Conservation (phyloP, 2,113 vertebrate genomes). For the Nipponia nippon region DNA sequence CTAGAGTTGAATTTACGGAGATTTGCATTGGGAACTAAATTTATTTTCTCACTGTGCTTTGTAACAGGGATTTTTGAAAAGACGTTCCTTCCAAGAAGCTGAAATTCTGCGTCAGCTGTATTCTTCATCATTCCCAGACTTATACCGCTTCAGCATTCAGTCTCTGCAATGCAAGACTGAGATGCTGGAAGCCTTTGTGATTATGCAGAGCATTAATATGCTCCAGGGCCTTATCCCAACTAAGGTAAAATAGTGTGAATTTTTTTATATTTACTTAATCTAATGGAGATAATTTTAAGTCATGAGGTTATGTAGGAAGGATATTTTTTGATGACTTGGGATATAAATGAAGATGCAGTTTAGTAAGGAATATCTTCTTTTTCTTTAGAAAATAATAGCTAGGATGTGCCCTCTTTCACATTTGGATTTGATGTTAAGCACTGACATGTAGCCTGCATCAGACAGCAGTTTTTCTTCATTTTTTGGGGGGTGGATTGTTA, state of each 20-base stretch:
- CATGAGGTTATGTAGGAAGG: neutral
- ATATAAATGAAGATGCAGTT: neutral
- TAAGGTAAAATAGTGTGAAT: slow-evolving; percentile 72
- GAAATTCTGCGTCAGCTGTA: slow-evolving; percentile 83
- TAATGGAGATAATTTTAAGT: neutral
- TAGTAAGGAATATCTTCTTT: neutral
- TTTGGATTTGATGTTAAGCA: neutral
- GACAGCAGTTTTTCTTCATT: neutral
- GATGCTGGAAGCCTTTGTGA: slow-evolving; percentile 89
- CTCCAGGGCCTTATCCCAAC: slow-evolving; percentile 88
- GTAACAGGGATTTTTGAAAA: slow-evolving; percentile 87
- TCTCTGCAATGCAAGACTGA: slow-evolving; percentile 87
- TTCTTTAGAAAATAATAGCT: neutral
- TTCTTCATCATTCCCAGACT: slow-evolving; percentile 79
- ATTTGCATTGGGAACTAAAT: neutral
- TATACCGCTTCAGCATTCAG: slow-evolving; percentile 84
- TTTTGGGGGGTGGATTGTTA: neutral
- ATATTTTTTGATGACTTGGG: neutral
- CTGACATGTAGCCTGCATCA: neutral
- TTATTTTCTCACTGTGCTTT: neutral
- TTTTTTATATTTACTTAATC: neutral
- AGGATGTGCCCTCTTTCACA: neutral
- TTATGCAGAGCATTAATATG: slow-evolving; percentile 90
- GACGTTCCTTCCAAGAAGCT: slow-evolving; percentile 78
- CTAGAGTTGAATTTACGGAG: neutral